These are phyloP conservation scores for Platypus cylindrus DNA, from an alignment of 2,888 invertebrate genomes.

Conservation along the genomic window DNA sequence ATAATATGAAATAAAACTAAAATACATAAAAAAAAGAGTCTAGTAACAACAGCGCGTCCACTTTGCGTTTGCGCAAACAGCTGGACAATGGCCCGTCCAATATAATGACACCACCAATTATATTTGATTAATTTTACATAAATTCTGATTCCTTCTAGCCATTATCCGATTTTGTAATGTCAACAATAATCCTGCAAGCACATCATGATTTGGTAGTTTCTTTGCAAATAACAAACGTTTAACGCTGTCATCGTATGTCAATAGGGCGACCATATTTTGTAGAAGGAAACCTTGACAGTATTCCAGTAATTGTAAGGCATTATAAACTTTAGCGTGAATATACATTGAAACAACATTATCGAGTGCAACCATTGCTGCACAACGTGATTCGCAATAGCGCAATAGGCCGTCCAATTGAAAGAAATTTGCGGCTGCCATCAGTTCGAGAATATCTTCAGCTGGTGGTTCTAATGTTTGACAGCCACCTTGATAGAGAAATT, in stretches of 20 bases:
- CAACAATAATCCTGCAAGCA: slow-evolving; percentile 64
- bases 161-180: slow-evolving; percentile 75
- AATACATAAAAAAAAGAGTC: too few species aligned
- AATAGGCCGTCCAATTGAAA: slow-evolving; percentile 78
- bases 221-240: slow-evolving; percentile 79
- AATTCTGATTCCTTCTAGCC: slow-evolving; percentile 36
- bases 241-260: slow-evolving; percentile 83
- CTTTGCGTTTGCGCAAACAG: too few species aligned
- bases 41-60: too few species aligned
- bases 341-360: slow-evolving; percentile 88
- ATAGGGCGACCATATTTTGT: slow-evolving; percentile 87
- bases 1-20: too few species aligned
- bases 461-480: slow-evolving; percentile 67
- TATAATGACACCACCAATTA: too few species aligned
- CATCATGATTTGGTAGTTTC: slow-evolving; percentile 80
- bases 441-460: slow-evolving; percentile 68
- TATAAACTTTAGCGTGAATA: slow-evolving; percentile 87
- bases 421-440: slow-evolving; percentile 85
- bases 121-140: slow-evolving; percentile 9
- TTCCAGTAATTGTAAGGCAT: slow-evolving; percentile 72
- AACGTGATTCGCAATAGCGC: slow-evolving; percentile 74
- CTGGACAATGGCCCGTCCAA: too few species aligned
- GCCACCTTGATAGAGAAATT: slow-evolving; percentile 83
- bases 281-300: slow-evolving; percentile 83
- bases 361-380: slow-evolving; percentile 70